Evolutionary conservation across 2,113 vertebrate genomes (phyloP).

Genomic region (Nicator chloris): DNA sequence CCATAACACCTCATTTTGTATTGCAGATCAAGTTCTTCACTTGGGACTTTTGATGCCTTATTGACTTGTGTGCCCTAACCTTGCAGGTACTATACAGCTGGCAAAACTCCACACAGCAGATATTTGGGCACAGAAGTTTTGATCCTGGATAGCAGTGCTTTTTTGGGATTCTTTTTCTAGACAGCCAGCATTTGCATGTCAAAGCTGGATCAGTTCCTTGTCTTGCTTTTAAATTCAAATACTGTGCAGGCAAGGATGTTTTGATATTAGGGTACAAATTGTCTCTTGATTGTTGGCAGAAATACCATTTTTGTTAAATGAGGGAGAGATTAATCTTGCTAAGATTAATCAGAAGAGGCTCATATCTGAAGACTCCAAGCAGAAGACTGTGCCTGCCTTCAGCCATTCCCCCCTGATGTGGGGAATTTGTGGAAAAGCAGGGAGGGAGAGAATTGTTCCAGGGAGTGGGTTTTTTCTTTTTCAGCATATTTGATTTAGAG

Average conservation of each 20-base stretch:
- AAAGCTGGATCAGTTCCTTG: background rate
- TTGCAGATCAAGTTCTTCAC: background rate
- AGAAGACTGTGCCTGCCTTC: background rate
- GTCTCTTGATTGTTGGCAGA: background rate
- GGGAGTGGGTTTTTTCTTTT: background rate
- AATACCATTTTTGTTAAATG: background rate
- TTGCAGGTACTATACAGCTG: background rate
- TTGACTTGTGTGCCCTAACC: background rate
- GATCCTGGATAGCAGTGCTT: background rate
- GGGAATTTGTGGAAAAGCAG: background rate
- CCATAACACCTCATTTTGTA: background rate
- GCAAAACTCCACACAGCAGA: background rate
- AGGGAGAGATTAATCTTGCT: background rate
- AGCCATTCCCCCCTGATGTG: no score
- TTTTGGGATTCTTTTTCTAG: background rate
- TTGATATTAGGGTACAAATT: background rate
- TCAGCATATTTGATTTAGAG: background rate
- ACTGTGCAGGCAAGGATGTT: background rate
- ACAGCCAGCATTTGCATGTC: background rate
- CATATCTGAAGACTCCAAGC: background rate
- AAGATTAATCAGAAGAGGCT: background rate
- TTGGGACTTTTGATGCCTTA: background rate
- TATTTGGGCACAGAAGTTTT: background rate
- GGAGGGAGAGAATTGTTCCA: background rate
- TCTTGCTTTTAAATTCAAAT: background rate